Conservation (phyloP, 2,888 invertebrate species). For the Drosophila melanocephala region DNA sequence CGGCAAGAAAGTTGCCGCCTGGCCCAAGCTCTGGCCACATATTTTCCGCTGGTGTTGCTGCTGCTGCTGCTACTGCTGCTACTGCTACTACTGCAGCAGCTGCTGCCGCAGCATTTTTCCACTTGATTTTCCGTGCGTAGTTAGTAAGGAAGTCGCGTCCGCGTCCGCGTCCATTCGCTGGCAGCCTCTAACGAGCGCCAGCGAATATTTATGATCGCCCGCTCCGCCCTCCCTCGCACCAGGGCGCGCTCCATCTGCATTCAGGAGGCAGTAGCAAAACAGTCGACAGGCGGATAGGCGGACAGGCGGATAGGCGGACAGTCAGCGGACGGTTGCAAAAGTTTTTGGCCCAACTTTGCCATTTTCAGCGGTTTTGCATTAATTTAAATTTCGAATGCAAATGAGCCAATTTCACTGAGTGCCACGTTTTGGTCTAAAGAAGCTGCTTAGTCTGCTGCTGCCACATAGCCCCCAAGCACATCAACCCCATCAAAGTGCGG, state of each 20-base stretch:
- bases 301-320: slow-evolving; percentile 1
- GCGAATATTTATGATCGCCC: slow-evolving; percentile 83
- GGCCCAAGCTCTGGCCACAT: slow-evolving; percentile 42
- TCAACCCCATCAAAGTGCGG: slow-evolving; percentile 68
- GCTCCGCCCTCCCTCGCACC: slow-evolving; percentile 33
- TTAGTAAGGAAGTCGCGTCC: slow-evolving; percentile 81
- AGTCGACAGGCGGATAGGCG: slow-evolving; percentile 13
- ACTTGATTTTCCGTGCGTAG: slow-evolving; percentile 81
- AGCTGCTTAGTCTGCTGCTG: slow-evolving; percentile 31
- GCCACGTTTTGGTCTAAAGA: slow-evolving; percentile 67
- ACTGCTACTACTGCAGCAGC: slow-evolving; percentile 28
- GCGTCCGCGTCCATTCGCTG: slow-evolving; percentile 69
- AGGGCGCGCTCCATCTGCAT: neutral
- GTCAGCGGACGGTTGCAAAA: slow-evolving; percentile 56
- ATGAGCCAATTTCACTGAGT: slow-evolving; percentile 83
- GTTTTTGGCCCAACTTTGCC: slow-evolving; percentile 73
- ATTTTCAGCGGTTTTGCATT: slow-evolving; percentile 81
- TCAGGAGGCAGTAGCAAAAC: slow-evolving; percentile 25
- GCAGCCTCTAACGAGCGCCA: slow-evolving; percentile 80
- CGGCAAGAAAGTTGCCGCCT: slow-evolving; percentile 69
- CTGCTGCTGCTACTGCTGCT: slow-evolving; percentile 47
- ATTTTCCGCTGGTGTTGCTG: slow-evolving; percentile 63
- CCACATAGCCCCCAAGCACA: neutral
- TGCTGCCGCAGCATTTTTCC: slow-evolving; percentile 75
- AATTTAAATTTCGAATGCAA: slow-evolving; percentile 84